A percentile compares a stretch with the other conserved stretches of the same genome.
Evolutionary conservation across 2,888 invertebrate species (phyloP).

Genomic region (Galerucella pusilla): DNA sequence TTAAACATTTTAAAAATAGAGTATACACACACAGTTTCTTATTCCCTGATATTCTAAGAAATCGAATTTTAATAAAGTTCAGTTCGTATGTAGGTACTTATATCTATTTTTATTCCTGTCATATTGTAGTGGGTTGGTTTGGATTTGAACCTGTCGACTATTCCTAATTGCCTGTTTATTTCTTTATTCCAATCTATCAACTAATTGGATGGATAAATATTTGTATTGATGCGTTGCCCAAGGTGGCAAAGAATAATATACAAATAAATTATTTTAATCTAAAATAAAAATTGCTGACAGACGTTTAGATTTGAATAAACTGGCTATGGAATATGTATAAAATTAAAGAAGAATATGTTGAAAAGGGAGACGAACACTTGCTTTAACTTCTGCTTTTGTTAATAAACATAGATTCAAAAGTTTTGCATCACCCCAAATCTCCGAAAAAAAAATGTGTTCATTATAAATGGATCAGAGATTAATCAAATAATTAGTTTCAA

Average conservation of each 20-base stretch:
- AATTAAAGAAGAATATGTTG: no score
- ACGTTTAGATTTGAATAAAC: no score
- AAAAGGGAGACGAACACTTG: no score
- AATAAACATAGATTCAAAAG: no score
- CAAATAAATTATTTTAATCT: neutral
- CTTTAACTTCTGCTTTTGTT: no score
- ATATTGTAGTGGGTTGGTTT: neutral
- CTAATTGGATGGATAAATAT: slow-evolving; percentile 6
- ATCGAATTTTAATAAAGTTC: slow-evolving; percentile 10
- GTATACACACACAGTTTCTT: neutral
- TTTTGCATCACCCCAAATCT: no score
- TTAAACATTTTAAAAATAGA: slow-evolving; percentile 8
- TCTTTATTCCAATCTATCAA: slow-evolving; percentile 5
- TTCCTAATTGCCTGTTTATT: slow-evolving; percentile 16
- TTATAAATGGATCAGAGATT: no score
- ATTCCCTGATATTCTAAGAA: slow-evolving; percentile 8
- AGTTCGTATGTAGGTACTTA: slow-evolving; percentile 17
- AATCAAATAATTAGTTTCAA: no score
- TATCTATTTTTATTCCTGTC: slow-evolving; percentile 12
- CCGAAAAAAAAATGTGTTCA: no score
- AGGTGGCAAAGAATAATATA: neutral
- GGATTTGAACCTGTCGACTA: slow-evolving; percentile 10
- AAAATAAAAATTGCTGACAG: no score
- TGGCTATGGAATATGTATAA: no score
- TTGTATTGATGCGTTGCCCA: slow-evolving; percentile 5